Conservation (phyloP, 2,888 invertebrate genomes). For the Entomobrya multifasciata region DNA sequence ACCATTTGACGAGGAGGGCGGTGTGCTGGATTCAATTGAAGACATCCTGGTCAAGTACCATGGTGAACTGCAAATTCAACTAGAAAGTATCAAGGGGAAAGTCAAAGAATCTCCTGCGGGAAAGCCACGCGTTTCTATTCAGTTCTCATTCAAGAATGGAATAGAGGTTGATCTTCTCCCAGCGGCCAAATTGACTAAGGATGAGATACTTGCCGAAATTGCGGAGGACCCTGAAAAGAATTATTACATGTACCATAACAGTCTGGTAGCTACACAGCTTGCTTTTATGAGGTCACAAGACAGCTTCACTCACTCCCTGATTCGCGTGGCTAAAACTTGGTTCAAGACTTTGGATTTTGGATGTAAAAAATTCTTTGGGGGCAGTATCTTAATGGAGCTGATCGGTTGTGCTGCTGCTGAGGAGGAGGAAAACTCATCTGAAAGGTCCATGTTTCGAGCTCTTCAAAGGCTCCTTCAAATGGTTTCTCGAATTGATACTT, state of each 20-base stretch:
- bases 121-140: constrained; percentile 2
- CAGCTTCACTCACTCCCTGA: constrained; percentile 10
- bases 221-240: constrained; percentile 6
- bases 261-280: constrained; percentile 25
- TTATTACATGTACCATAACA: constrained; percentile 11
- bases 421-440: background rate
- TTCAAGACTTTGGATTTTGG: constrained; percentile 42
- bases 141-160: constrained; percentile 39
- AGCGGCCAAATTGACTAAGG: constrained; percentile 12
- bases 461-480: background rate
- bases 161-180: constrained; percentile 66
- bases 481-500: background rate
- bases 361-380: constrained; percentile 32
- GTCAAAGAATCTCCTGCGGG: background rate
- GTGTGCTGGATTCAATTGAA: constrained; percentile 24
- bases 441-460: constrained; percentile 18
- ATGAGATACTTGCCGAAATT: constrained; percentile 1
- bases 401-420: constrained; percentile 22
- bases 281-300: constrained; percentile 3
- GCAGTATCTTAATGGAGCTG: constrained; percentile 44
- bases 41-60: background rate
- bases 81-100: background rate
- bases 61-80: constrained; percentile 18
- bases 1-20: background rate
- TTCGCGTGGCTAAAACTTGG: constrained; percentile 50